Percentiles rank a stretch among this genome's conserved stretches.
These are phyloP conservation scores for Falcunculus frontatus DNA, from an alignment of 2,113 vertebrate genomes.

Conservation along the genomic window DNA sequence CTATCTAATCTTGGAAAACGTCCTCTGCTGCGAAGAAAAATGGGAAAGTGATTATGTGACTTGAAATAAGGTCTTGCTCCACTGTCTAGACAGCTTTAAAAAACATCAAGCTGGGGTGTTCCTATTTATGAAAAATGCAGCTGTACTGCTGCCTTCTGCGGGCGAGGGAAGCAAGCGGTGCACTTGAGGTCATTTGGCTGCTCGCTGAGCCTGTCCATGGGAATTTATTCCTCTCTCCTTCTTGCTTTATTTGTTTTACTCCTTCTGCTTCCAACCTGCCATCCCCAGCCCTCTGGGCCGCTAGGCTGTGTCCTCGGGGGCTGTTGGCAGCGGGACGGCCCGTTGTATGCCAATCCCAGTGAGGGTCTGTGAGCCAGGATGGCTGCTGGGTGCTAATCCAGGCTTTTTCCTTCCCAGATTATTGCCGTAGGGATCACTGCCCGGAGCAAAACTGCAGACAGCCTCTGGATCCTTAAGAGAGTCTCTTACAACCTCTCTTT, in stretches of 20 bases:
- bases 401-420: not conserved
- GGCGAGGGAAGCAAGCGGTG: not conserved
- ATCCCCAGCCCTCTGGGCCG: not conserved
- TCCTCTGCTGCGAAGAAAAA: slow-evolving; percentile 39
- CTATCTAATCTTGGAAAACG: slow-evolving; percentile 62
- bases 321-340: rapidly evolving
- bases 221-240: not conserved
- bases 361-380: rapidly evolving
- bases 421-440: not conserved
- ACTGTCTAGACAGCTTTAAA: slow-evolving; percentile 65
- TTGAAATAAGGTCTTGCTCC: slow-evolving; percentile 59
- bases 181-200: slow-evolving; percentile 46
- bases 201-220: not conserved
- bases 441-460: not conserved
- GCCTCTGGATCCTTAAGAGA: not conserved
- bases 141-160: not conserved
- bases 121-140: slow-evolving; percentile 60
- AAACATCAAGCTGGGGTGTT: slow-evolving; percentile 54
- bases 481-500: not conserved
- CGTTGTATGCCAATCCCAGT: rapidly evolving
- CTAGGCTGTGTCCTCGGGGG: not conserved
- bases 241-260: not conserved
- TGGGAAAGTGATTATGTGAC: slow-evolving; percentile 62
- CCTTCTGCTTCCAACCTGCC: not conserved
- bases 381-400: not conserved